Evolutionary conservation across 2,888 invertebrate species (phyloP), one percentile per base, ranked within the genome.

Genomic region (Hybos culiciformis): DNA sequence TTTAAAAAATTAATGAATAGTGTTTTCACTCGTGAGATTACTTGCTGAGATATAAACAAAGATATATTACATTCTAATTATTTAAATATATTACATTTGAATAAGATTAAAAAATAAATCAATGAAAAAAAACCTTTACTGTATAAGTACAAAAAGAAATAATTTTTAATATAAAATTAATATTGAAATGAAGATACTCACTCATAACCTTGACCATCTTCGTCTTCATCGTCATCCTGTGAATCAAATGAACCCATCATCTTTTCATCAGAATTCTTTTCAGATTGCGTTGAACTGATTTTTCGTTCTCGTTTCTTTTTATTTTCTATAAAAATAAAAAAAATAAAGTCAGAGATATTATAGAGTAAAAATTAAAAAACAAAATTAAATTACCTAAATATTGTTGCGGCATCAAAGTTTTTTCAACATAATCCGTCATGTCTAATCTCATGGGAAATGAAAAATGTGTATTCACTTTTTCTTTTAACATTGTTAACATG

Each of bases 381-480:
- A 18, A 26, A 15, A 18, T 19, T 15, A 52, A 51, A 48, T 61
- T 67, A 74, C 82, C 82, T 68, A 82, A 80, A 61, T 84, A 84
- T 55, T 87, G 86, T 46, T 86, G 85, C 0, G 88, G 85, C 83
- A 91, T 87, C 2, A 94, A 71, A 54, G 87, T 86, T 62, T 88
- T 87, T 65, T 94, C 94, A 46, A 93, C 87, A 59, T 94, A 94
- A 32, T 86, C 86, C 0, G 86, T 84, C 93, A 94, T 94, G 62
- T 92, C 92, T 11, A 94, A 70, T 39, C 85, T 72, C 69, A 93
- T 75, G 0, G 94, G 94, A 65, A 94, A 94, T 12, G 92, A 93
- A 63, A 94, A 94, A 59, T 93, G 92, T 0, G 94, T 94, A 67
- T 94, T 94, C 2, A 94, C 93, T 62, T 94, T 94, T 62, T 94